Base-by-base conservation (phyloP, 2,888 invertebrate species). In the Eustalomyia histrio region DNA sequence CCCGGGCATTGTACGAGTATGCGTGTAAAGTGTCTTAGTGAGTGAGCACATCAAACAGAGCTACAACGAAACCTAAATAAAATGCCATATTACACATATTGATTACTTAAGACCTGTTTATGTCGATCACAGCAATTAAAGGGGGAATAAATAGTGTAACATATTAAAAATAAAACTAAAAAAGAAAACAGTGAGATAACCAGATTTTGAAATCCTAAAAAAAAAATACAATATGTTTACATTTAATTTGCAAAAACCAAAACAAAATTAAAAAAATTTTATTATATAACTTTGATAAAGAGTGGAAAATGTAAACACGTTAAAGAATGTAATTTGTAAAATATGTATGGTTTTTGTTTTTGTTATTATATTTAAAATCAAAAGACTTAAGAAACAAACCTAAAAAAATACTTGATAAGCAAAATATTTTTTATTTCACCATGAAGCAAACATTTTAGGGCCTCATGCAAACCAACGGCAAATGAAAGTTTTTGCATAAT, bases 101-200 rank as follows among this genome's bases (percentile, higher is more conserved):
- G 61, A 60, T 67, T 73, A 64, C 72, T 75, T 78, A 58, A 78
- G 78, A 78, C 81, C 78, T 71, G 78, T 71, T 81, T 81, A 75
- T 78, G 78, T 78, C 81, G 67, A 78, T 81, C 78, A 78, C 61
- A 67, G 50, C 73, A 67, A 61, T 50, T 55, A n/a, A n/a, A n/a
- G 50, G 50, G 50, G 55, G 50, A 67, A 67, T n/a, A 73, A 72
- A 35, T 29, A 55, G 69, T 39, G 71, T 52, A 52, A 18, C 57
- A 58, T 21, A 64, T 64, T 18, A 4, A 60, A 50, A 58, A 53
- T 24, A 5, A 33, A n/a, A 24, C 24, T 3, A 24, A 24, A 24
- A 24, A 24, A 5, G 2, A 24, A 29, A 29, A 29, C 43, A 43
- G 58, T 67, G 21, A 60, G 57, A 29, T 50, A 68, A 76, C 33